Evolutionary conservation across 1,140 invertebrate genomes (phyloP).

Genomic region (Zaprionus ghesquierei): DNA sequence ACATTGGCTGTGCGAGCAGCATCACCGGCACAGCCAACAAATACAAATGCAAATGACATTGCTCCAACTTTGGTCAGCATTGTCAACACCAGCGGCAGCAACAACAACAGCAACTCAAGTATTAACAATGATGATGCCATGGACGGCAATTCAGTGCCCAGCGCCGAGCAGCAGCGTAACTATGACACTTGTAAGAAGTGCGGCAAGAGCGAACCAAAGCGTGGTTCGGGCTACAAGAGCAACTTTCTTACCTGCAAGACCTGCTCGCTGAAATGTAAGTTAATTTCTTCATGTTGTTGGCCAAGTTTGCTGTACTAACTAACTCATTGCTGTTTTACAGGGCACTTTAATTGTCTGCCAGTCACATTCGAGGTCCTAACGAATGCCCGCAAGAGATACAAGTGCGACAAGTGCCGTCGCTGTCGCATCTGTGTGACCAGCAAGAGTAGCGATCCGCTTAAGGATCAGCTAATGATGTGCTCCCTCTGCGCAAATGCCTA

Average conservation of each 20-base stretch:
- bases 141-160: neutral
- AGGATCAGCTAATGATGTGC: conserved; percentile 46
- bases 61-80: neutral
- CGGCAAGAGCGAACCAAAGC: conserved; percentile 53
- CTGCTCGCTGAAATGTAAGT: conserved; percentile 65
- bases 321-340: conserved; percentile 22
- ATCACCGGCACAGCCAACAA: neutral
- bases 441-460: neutral
- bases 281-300: neutral
- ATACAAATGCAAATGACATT: neutral
- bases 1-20: neutral
- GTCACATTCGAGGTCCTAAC: conserved; percentile 40
- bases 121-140: conserved; percentile 2
- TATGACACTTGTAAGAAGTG: conserved; percentile 67
- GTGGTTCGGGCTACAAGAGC: conserved; percentile 66
- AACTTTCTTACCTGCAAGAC: conserved; percentile 64
- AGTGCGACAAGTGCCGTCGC: conserved; percentile 57
- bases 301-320: neutral
- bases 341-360: conserved; percentile 54
- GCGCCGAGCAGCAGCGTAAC: conserved; percentile 14
- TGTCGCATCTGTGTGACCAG: conserved; percentile 33
- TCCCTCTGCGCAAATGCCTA: conserved; percentile 46
- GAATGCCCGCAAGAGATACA: conserved; percentile 57
- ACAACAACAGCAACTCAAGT: conserved; percentile 17
- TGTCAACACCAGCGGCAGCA: neutral